Evolutionary conservation across 2,797 vertebrate species (phyloP), one percentile per base, ranked within the genome.

Genomic region (Vespertilio murinus): DNA sequence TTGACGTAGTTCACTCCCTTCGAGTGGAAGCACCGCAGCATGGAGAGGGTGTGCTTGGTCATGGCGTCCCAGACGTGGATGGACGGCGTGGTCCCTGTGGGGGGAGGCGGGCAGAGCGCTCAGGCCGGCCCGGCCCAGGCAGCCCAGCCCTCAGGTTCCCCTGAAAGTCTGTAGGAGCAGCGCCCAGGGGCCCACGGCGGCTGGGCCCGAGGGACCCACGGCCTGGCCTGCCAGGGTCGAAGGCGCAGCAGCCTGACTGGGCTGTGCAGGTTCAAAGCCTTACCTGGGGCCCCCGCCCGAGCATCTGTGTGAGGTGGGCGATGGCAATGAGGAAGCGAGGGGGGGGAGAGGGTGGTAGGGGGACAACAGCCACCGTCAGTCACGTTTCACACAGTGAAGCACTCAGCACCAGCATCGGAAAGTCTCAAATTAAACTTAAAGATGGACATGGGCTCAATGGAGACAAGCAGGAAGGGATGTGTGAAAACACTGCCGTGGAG

Each of bases 51-150:
- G 98, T 99, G 99, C 90, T 99, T 99, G 92, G 98, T 99, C 98
- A 99, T 98, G 87, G 99, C 99, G 16, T 99, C 99, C 99, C 99
- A 99, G 35, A 99, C 91, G 1, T 99, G 99, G 97, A 99, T 99
- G 18, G 98, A 99, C 1, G 99, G 99, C 1, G 99, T 99, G 0
- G 99, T 98, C 49, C 99, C 99, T 99, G 97, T 0, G 4, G 3
- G 80, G 92, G 42, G 78, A 83, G 49, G 91, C 16, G 33, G 0
- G 78, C 64, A 75, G 12, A 85, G 75, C 61, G 5, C 8, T 88
- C 18, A 84, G 70, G 45, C 11, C 22, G 81, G 30, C 0, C 0
- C 25, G 25, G 42, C 16, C 20, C 0, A 2, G 18, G 6, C 14
- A 7, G 49, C 0, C 6, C 14, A 7, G 49, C 0, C 6, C 30